Base-by-base conservation (phyloP, 37 sponge, comb jelly and placozoan species). In the Hormiphora californensis region DNA sequence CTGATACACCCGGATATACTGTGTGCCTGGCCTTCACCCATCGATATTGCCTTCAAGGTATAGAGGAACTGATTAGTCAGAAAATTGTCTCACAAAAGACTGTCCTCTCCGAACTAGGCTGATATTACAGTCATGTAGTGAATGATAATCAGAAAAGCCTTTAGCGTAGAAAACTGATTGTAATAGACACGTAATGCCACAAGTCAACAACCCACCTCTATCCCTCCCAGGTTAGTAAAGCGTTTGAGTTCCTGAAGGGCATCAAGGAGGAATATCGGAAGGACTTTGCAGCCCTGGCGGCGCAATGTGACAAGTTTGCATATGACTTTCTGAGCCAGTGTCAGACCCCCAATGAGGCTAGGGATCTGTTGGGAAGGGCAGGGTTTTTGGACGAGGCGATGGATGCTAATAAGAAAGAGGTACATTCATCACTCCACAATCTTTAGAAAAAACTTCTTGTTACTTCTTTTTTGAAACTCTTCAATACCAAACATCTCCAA, bases 21-120 rank as follows among this genome's bases (percentile, higher is more conserved):
- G 39, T 73, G 81, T 17, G 81, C 81, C 11, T 73, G 81, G 81
- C 81, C 81, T 3, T 73, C 81, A 1, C 81, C 81, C 12, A 73
- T 73, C 81, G 81, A 73, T 41, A 73, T 73, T 4, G 81, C 81
- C 25, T 73, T 73, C 81, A 73, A 73, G 81, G 81, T 73, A 73
- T n/a, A n/a, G n/a, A n/a, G n/a, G n/a, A n/a, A n/a, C n/a, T n/a
- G n/a, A n/a, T n/a, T n/a, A n/a, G n/a, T n/a, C n/a, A n/a, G n/a
- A n/a, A n/a, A n/a, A n/a, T n/a, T n/a, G n/a, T n/a, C n/a, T n/a
- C n/a, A n/a, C n/a, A n/a, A n/a, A n/a, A n/a, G n/a, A n/a, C n/a
- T n/a, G n/a, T n/a, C n/a, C n/a, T n/a, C n/a, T n/a, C n/a, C n/a
- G n/a, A n/a, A n/a, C n/a, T n/a, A n/a, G n/a, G n/a, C n/a, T n/a